Evolutionary conservation across 2,888 invertebrate genomes (phyloP).

Genomic region (Aproaerema taeniolella): DNA sequence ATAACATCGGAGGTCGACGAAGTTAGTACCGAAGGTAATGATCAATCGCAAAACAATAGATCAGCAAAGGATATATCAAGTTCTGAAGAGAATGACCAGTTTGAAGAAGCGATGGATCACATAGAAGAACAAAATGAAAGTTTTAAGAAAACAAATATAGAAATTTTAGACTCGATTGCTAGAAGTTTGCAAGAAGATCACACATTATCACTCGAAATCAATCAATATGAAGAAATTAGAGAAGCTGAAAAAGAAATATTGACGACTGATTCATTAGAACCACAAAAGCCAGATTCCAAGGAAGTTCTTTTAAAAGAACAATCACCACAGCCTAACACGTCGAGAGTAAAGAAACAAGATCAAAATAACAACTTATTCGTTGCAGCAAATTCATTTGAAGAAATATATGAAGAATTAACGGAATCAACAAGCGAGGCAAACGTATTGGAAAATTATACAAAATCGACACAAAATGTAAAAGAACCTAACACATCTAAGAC

Average conservation of each 20-base stretch:
- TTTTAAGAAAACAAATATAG: slow-evolving; percentile 58
- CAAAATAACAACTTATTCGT: slow-evolving; percentile 54
- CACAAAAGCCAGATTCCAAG: not conserved
- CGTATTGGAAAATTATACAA: too few relatives aligned
- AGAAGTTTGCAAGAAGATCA: slow-evolving; percentile 62
- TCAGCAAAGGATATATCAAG: slow-evolving; percentile 42
- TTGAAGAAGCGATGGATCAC: slow-evolving; percentile 70
- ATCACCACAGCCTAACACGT: slow-evolving; percentile 9
- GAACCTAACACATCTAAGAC: not conserved
- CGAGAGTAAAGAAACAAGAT: slow-evolving; percentile 34
- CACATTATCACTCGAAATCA: slow-evolving; percentile 38
- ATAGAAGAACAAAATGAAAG: slow-evolving; percentile 55
- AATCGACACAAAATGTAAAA: not conserved
- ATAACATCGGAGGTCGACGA: slow-evolving; percentile 55
- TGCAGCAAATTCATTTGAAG: slow-evolving; percentile 59
- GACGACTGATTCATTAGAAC: not conserved
- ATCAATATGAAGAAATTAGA: slow-evolving; percentile 11
- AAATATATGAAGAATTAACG: slow-evolving; percentile 61
- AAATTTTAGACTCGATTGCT: slow-evolving; percentile 65
- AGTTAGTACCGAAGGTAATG: slow-evolving; percentile 35
- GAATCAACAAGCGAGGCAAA: too few relatives aligned
- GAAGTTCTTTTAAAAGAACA: too few relatives aligned
- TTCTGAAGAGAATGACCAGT: slow-evolving; percentile 68
- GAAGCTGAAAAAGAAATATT: not conserved
- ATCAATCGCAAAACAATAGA: slow-evolving; percentile 18